Evolutionary conservation across 2,888 invertebrate genomes (phyloP), one percentile per base, ranked within the genome.

Genomic region (Loripinus fragilis): DNA sequence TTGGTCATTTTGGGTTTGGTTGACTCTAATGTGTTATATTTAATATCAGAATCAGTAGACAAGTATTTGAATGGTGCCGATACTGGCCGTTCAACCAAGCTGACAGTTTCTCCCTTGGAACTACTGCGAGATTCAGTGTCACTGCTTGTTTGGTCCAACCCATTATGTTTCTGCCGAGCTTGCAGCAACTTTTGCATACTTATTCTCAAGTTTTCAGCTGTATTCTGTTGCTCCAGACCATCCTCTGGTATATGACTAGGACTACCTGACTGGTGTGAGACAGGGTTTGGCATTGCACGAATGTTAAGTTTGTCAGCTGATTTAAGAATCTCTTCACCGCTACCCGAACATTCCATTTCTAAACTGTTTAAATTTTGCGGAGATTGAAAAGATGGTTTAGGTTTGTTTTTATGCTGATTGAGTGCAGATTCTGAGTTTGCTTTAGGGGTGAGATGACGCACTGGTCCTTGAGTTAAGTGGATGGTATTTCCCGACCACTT

Each of bases 211-310:
- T 90, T 92, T 50, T 93, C 91, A 20, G 93, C 90, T 76, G 87
- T 89, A 76, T 88, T 88, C 71, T 89, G 90, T 55, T 86, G 76
- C 38, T 92, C 91, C 23, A 91, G 69, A 33, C 86, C 88, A 73
- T 93, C 91, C 17, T 8, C 60, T 60, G 30, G 60, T 28, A 60
- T 33, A 60, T 33, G 33, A 10, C 60, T 33, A 60, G 17, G 60
- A 60, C 60, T 60, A 28, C 78, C 76, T 45, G 78, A 64, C n/a
- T 72, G 65, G 8, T 95, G 60, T 28, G 83, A 76, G 28, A 76
- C 64, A 12, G 95, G 95, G 91, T 96, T 95, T 1, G 96, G 95
- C 95, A 96, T 95, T 2, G 96, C 96, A 70, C 96, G 95, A 30
- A 96, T 95, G 10, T 95, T 95, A 69, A 96, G 93, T 67, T 95